Percentiles rank a stretch among this genome's conserved stretches.
Evolutionary conservation across 2,113 vertebrate genomes (phyloP).

Genomic region (Smithornis capensis): DNA sequence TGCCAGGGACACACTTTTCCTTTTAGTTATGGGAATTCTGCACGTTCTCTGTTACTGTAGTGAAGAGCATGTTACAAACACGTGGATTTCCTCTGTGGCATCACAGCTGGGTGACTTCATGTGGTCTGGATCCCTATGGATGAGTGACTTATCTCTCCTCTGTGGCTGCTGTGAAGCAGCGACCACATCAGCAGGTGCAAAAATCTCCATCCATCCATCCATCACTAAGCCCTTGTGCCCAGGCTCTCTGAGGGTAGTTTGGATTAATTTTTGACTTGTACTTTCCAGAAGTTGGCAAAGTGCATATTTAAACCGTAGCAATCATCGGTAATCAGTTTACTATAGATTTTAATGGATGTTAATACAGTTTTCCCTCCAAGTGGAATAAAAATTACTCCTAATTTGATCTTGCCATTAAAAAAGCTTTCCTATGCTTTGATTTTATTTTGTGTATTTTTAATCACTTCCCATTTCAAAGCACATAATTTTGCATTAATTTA

Average conservation of each 20-base stretch:
- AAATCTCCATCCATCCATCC: not conserved
- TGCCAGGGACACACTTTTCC: not conserved
- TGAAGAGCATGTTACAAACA: rapidly evolving
- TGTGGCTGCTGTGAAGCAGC: not conserved
- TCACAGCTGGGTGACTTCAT: rapidly evolving
- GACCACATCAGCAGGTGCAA: rapidly evolving
- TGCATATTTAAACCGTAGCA: not conserved
- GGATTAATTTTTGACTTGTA: not conserved
- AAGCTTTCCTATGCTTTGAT: not conserved
- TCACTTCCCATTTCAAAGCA: conserved; percentile 17
- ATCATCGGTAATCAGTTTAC: conserved; percentile 43
- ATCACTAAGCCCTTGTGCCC: too few relatives aligned
- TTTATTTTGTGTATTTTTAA: conserved; percentile 33
- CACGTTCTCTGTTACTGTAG: not conserved
- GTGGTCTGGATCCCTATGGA: too few relatives aligned
- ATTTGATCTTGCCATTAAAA: conserved; percentile 29
- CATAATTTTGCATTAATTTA: not conserved
- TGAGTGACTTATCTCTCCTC: not conserved
- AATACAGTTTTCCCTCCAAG: conserved; percentile 53
- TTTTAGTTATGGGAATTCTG: not conserved
- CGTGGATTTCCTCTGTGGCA: rapidly evolving
- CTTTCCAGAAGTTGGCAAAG: not conserved
- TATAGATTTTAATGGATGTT: conserved; percentile 56
- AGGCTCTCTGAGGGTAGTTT: rapidly evolving
- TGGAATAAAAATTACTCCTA: conserved; percentile 42